Evolutionary conservation across 2,113 vertebrate species (phyloP), one percentile per base, ranked within the genome.

Genomic region (Megaceryle maxima): DNA sequence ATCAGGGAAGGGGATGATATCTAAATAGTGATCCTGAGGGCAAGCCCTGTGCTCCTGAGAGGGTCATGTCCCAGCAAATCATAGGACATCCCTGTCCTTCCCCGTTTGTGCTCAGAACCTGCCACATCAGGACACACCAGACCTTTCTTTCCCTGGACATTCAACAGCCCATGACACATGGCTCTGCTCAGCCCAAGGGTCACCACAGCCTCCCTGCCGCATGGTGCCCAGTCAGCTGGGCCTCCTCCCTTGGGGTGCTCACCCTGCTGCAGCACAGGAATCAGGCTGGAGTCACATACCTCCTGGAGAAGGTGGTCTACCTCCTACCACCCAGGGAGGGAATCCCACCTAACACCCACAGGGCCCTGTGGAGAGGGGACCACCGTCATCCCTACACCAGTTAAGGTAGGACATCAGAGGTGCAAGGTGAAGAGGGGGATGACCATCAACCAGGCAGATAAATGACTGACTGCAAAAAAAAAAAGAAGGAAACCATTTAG

Each of bases 401-500:
- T 35, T 31, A 76, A 13, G 29, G 13, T 26, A 64, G 48, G 39
- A 37, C 41, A 83, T 10, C 25, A 70, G 48, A 74, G 19, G 37
- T 12, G n/a, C 8, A 46, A 37, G 67, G 26, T 50, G 46, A 67
- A 67, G 57, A 43, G 2, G 5, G 9, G 18, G 43, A 22, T 8
- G 24, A 19, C 8, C 37, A 77, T 24, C 20, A 48, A 28, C 4
- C 1, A 14, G 21, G 21, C n/a, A 59, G 28, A 69, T 33, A 13
- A 37, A 63, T 7, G 5, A 44, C 53, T 1, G 31, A 41, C 28
- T 62, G 51, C 15, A 48, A 63, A 57, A 35, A 13, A 35, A 35
- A 15, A 28, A 43, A 83, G 10, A 17, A 91, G 15, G 55, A 74
- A 68, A 77, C 29, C 11, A 29, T 75, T 88, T 95, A 94, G 86